Conservation (phyloP, 2,113 vertebrate genomes). For the Epinephelus lanceolatus region DNA sequence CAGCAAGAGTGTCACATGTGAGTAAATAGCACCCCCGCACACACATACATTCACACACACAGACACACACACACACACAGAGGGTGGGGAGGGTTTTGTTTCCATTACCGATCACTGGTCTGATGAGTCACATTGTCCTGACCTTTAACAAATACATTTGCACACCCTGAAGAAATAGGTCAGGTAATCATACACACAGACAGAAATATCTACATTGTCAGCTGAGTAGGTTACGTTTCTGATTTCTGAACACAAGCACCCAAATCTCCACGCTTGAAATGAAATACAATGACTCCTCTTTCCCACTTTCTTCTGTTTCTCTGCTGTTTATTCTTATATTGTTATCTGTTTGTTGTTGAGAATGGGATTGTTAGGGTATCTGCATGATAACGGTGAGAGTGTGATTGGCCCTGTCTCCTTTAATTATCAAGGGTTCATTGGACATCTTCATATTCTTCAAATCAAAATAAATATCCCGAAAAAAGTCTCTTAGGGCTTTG, state of each 20-base stretch:
- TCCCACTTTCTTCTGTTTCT: conserved; percentile 15
- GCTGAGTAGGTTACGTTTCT: conserved; percentile 56
- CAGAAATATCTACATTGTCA: conserved; percentile 56
- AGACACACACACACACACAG: conserved; percentile 15
- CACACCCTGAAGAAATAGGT: conserved; percentile 75
- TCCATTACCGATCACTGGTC: conserved; percentile 74
- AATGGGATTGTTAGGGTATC: conserved; percentile 12
- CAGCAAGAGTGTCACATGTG: conserved; percentile 82
- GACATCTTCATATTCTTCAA: neutral
- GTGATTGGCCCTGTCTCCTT: conserved; percentile 11
- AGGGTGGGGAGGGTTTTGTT: conserved; percentile 60
- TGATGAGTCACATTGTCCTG: conserved; percentile 78
- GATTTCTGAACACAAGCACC: conserved; percentile 46
- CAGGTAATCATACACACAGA: conserved; percentile 58
- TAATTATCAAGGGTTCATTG: conserved; percentile 19
- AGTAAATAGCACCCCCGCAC: conserved; percentile 61
- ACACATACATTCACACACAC: conserved; percentile 14
- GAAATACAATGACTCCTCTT: conserved; percentile 12
- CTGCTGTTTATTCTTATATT: neutral
- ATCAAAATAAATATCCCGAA: neutral
- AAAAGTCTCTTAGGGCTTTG: neutral
- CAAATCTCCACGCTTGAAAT: conserved; percentile 46
- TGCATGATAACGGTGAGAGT: conserved; percentile 9
- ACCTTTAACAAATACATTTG: conserved; percentile 75
- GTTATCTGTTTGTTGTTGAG: neutral